Base-by-base conservation (phyloP, 2,888 invertebrate species). In the Pseudolycoriella hygida region DNA sequence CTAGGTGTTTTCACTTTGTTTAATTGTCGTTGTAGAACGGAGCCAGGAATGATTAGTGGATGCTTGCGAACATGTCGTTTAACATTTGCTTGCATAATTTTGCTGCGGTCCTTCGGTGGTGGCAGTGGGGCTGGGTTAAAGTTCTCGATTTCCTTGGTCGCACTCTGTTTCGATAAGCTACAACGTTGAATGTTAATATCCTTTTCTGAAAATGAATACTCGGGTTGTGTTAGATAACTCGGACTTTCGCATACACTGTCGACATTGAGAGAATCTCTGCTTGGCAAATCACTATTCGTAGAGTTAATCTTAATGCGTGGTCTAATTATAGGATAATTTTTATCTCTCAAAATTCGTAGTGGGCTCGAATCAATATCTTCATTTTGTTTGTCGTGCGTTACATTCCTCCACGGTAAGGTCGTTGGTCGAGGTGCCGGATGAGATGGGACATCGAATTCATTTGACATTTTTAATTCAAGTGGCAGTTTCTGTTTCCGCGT, bases 1-100 rank as follows among this genome's bases (percentile, higher is more conserved):
- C 57, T 57, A 11, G 68, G 66, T 10, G 67, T 62, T 3, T 61
- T 64, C 50, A 77, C 71, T 55, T 76, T 75, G 45, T 73, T 75
- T 1, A 77, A 56, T 0, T 76, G 76, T 37, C 75, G 64, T 51
- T 76, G 76, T 2, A 76, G 61, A 3, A 73, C 76, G 17, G 71
- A 71, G 3, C 70, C 73, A 3, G 84, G 82, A 53, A 85, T 80
- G 43, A 86, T 77, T 32, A 88, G 65, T 1, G 87, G 86, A 68
- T 86, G 80, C 58, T 84, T 87, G 34, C 87, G 69, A 46, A 83
- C 80, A 57, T 85, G 85, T 12, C 85, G 68, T 56, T 81, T 74
- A 10, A 75, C 71, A 52, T 72, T 69, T 1, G 68, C 64, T 48
- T 75, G 68, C n/a, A 77, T 64, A 1, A 70, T 68, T 57, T 76